Evolutionary conservation across 2,113 vertebrate genomes (phyloP), one percentile per base, ranked within the genome.

Genomic region (Heloderma charlesbogerti): DNA sequence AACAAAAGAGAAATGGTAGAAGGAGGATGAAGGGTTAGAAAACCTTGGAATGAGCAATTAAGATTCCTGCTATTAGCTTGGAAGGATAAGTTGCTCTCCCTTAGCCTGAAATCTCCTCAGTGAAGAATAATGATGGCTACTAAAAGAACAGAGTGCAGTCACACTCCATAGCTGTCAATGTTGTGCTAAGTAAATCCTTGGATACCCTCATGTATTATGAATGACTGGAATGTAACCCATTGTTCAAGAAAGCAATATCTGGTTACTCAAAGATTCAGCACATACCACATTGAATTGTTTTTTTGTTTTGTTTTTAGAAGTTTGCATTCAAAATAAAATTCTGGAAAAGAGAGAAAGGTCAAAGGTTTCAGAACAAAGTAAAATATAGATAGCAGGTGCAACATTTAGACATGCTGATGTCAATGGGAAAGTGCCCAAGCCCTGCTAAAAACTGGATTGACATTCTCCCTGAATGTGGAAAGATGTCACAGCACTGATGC

Each of bases 131-230:
- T 71, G 40, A 90, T 80, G 66, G 63, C 34, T 40, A 57, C 60
- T 86, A 80, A 86, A 90, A 80, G 89, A 90, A 69, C 63, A 80
- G 57, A 90, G 51, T 69, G 74, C 83, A 86, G 89, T 90, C 74
- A 90, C 75, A 86, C 84, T 80, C 89, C 84, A 80, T 90, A 79
- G 84, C 75, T 80, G 75, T 86, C 83, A 79, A 80, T 86, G 83
- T 67, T 80, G 89, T 86, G 63, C 74, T 90, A 80, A 90, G 89
- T 57, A 86, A 90, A 86, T 69, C 84, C 77, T 86, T 86, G 75
- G 84, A 80, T 69, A 86, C 75, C 45, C 84, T 90, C 84, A 90
- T 86, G 75, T 86, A 90, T 90, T 90, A 90, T 90, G 89, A 90
- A 90, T 80, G 84, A 43, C 27, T 80, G 89, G 89, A 90, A 90